Evolutionary conservation across 2,888 invertebrate genomes (phyloP), one percentile per base, ranked within the genome.

Genomic region (Tetanocera ferruginea): DNA sequence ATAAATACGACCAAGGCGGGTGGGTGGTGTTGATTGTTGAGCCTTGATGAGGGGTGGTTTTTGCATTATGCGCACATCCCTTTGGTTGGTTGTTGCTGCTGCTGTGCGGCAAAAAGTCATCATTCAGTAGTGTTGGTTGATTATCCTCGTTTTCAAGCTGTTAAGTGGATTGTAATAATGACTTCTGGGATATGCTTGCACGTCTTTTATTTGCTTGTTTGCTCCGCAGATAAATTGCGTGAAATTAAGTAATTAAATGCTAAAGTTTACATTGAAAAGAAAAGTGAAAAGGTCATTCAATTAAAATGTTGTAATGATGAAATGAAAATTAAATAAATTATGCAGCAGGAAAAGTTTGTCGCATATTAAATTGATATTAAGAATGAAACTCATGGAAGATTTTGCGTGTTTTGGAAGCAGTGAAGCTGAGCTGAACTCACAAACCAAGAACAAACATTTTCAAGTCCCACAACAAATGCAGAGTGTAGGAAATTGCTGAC

Each of bases 221-320:
- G 79, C 74, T 82, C 70, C 76, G 81, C 76, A 78, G 83, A 83
- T 85, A 82, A 84, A 85, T 84, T 86, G 87, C 88, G 86, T 88
- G 87, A 87, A 88, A 88, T 88, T 83, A 85, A 86, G 87, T 85
- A 86, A 88, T 88, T 87, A 86, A 85, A 83, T 83, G 80, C 75
- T 57, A 82, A 84, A 86, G 83, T 86, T 85, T 81, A 82, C 78
- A 77, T 79, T 76, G 55, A 8, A 67, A 43, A 11, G 17, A 31
- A 67, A 74, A 70, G 51, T 62, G 43, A 74, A 80, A 80, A 79
- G 80, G 80, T 78, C 76, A 77, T 77, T 76, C 76, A 76, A 79
- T 80, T 79, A 34, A 62, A 76, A 71, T 76, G 73, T 43, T 25
- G 31, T 23, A 70, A 70, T 51, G 51, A 43, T 14, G 51, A 25